A percentile compares a stretch with the other conserved stretches of the same genome.
phyloP scores from a whole-genome alignment of 64 coral and sea anemone species.

The Actinia tenebrosa region DNA sequence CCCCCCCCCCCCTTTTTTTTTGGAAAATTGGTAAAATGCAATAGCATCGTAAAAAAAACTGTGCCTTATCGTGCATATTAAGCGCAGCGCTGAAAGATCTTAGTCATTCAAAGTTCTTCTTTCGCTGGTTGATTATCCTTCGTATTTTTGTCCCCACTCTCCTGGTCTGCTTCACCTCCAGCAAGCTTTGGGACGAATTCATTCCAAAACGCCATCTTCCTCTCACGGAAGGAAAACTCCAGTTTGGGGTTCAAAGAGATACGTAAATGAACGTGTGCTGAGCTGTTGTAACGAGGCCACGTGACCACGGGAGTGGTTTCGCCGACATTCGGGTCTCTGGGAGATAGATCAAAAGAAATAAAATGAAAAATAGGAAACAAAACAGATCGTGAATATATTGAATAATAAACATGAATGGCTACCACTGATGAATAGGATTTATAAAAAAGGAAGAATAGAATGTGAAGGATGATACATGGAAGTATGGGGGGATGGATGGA shows the following conservation, averaged over 20 bases:
- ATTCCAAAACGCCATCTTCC: constrained; percentile 70
- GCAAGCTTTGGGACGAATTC: constrained; percentile 53
- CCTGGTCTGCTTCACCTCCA: not conserved
- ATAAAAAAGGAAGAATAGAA: no score
- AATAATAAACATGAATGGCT: no score
- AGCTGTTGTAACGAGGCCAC: constrained; percentile 13
- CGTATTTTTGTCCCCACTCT: not conserved
- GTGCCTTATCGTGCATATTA: no score
- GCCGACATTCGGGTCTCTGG: not conserved
- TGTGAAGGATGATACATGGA: no score
- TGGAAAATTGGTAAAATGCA: no score
- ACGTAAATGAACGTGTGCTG: not conserved
- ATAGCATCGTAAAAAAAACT: no score
- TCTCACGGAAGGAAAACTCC: constrained; percentile 26
- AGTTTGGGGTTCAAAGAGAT: constrained; percentile 38
- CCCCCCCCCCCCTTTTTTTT: no score
- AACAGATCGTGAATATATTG: no score
- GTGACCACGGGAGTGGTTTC: not conserved
- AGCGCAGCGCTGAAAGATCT: not conserved
- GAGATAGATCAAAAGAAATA: not conserved
- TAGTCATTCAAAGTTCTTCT: not conserved
- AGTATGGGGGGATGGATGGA: no score
- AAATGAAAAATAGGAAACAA: not conserved
- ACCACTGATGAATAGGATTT: no score
- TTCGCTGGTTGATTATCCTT: not conserved